Base-by-base conservation (phyloP, 2,797 vertebrate genomes). In the Falco berigora region DNA sequence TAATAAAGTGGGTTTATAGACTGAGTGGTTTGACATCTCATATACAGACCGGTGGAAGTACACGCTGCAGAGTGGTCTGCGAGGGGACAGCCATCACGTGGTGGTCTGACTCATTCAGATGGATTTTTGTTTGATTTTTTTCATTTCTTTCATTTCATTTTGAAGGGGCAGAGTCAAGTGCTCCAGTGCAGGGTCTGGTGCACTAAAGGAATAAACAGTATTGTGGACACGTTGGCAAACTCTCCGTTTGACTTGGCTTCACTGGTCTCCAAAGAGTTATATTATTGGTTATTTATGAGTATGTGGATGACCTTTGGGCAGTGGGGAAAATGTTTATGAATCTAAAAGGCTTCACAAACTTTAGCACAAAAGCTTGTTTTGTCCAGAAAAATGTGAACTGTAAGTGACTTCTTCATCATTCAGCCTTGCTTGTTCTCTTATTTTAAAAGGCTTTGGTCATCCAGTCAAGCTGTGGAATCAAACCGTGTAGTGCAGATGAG, bases 211-310 rank as follows among this genome's bases (percentile, higher is more conserved):
- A 76, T 93, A 97, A 97, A 96, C 88, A 94, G 87, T 53, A 86
- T 92, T 78, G 88, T 94, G 91, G 93, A 91, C 40, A 24, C 66
- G 74, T 46, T 96, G 93, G 90, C 92, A 96, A 94, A 79, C 46
- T 80, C 78, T 95, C 88, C 74, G 89, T 96, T 92, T 96, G 87
- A 94, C 88, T 94, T 96, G 94, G 94, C 96, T 94, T 93, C 5
- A 23, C 77, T 90, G 49, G 24, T 91, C 82, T 96, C 92, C 74
- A 61, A 72, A 88, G 96, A 92, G 72, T 95, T 94, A 89, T 94
- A 89, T 94, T 96, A 92, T 91, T 88, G 77, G 72, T 95, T 97
- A 93, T 94, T 95, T 96, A 94, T 94, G 94, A 96, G 72, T 93
- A 96, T 95, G 92, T 2, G 2, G 85, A 86, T 96, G 96, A 97